These are phyloP conservation scores for Colletes latitarsis DNA, from an alignment of 1,140 invertebrate species.

Conservation along the genomic window DNA sequence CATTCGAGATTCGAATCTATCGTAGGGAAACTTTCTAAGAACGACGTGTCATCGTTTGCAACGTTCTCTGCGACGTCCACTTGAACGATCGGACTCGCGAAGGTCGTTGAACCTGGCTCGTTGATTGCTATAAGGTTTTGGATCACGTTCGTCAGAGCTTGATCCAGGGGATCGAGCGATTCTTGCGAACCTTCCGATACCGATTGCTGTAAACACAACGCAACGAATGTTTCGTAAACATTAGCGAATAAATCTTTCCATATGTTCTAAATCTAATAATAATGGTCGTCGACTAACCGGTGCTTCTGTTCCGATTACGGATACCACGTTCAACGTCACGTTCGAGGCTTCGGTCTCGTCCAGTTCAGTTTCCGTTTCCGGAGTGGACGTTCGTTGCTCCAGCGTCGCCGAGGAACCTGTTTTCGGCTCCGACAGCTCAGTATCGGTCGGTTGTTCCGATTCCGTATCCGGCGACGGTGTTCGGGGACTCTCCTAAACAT, in stretches of 20 bases:
- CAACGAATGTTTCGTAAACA: background rate
- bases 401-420: constrained; percentile 70
- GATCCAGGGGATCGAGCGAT: constrained; percentile 72
- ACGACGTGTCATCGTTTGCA: constrained; percentile 31
- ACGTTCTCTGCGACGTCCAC: constrained; percentile 54
- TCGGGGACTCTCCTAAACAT: constrained; percentile 76
- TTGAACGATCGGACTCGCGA: background rate
- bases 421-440: constrained; percentile 74
- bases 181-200: constrained; percentile 44
- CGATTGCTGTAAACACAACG: background rate
- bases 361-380: constrained; percentile 78
- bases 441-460: constrained; percentile 80
- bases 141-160: constrained; percentile 76
- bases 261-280: no score
- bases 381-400: constrained; percentile 78
- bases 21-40: background rate
- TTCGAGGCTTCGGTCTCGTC: constrained; percentile 61
- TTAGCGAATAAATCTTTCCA: no score
- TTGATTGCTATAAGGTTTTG: constrained; percentile 75
- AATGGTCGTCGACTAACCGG: constrained; percentile 46
- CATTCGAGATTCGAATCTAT: background rate
- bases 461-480: constrained; percentile 80
- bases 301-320: constrained; percentile 13
- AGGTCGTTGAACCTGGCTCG: constrained; percentile 20
- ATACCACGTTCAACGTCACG: constrained; percentile 2